phyloP scores from a whole-genome alignment of 2,888 invertebrate species.

The Chaetogeoica ovagalla region DNA sequence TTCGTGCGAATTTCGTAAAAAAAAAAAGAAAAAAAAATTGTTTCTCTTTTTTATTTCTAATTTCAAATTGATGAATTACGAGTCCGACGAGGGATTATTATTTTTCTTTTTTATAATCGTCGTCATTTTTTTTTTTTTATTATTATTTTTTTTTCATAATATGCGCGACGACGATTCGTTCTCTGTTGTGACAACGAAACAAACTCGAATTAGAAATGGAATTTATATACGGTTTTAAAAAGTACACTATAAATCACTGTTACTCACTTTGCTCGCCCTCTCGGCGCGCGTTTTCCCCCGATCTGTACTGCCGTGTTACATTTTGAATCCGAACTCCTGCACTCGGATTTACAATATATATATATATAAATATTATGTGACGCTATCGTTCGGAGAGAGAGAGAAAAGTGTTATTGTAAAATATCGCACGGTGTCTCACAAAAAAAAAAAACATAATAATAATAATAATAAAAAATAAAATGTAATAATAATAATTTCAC shows the following conservation, averaged over 20 bases:
- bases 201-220: slow-evolving; percentile 34
- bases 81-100: too few species aligned
- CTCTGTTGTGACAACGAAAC: slow-evolving; percentile 20
- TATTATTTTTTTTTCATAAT: too few species aligned
- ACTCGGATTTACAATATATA: slow-evolving; percentile 27
- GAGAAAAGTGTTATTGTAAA: slow-evolving; percentile 44
- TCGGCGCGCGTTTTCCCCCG: not conserved
- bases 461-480: not conserved
- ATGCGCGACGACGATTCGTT: too few species aligned
- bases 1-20: too few species aligned
- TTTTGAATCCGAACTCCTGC: slow-evolving; percentile 41
- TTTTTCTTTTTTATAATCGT: too few species aligned
- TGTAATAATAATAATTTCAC: slow-evolving; percentile 52
- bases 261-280: not conserved
- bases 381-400: not conserved
- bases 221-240: slow-evolving; percentile 25
- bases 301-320: not conserved
- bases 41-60: too few species aligned
- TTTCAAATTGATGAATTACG: too few species aligned
- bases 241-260: slow-evolving; percentile 42
- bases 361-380: slow-evolving; percentile 21
- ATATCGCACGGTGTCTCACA: slow-evolving; percentile 46
- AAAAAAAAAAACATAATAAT: slow-evolving; percentile 9
- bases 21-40: too few species aligned
- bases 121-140: too few species aligned